Percentiles rank a stretch among this genome's conserved stretches.
Evolutionary conservation across 1,140 invertebrate species (phyloP).

Genomic region (Hyposmocoma kahamanoa): DNA sequence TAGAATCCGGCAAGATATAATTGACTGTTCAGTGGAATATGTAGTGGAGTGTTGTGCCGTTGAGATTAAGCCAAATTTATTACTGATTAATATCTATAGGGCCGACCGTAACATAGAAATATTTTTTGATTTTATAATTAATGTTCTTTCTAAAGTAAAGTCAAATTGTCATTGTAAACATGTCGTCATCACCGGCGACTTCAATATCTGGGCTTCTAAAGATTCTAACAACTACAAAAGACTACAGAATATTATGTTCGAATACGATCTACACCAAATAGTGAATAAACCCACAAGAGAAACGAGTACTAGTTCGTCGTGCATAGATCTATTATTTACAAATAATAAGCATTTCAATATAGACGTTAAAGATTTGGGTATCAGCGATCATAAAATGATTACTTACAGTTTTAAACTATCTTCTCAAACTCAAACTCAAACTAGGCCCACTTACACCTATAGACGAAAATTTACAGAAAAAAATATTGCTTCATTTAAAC

Average conservation of each 20-base stretch:
- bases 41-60: conserved; percentile 5
- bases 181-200: not conserved
- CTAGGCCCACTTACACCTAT: no score
- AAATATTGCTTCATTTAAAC: not conserved
- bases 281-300: not conserved
- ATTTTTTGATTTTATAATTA: not conserved
- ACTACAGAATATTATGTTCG: not conserved
- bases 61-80: not conserved
- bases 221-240: not conserved
- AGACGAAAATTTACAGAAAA: not conserved
- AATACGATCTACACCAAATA: not conserved
- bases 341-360: not conserved
- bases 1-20: not conserved
- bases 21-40: not conserved
- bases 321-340: conserved; percentile 1
- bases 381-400: not conserved
- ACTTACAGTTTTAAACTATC: not conserved
- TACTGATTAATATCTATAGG: not conserved
- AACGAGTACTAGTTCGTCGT: not conserved
- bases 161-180: not conserved
- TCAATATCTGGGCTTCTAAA: not conserved
- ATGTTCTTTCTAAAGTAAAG: not conserved
- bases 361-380: not conserved
- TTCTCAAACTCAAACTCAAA: not conserved
- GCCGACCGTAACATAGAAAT: not conserved